Percentiles rank a stretch among this genome's conserved stretches.
Conservation (phyloP, 1,140 invertebrate genomes). For the Leptopilina clavipes region DNA sequence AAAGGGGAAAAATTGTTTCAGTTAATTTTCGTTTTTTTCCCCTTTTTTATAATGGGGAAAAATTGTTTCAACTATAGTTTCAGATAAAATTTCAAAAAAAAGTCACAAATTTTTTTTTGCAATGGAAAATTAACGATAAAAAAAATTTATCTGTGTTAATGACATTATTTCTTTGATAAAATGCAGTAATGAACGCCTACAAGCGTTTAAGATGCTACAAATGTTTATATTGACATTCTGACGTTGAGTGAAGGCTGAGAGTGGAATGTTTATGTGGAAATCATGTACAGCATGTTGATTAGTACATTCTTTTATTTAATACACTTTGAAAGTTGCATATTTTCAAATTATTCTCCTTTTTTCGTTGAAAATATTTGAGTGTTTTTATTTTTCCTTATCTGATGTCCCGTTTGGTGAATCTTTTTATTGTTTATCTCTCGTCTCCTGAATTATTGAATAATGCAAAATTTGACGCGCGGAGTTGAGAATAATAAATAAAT, state of each 20-base stretch:
- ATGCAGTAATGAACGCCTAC: slow-evolving; percentile 3
- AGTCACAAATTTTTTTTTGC: too few species aligned
- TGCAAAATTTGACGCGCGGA: not conserved
- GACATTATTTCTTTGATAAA: not conserved
- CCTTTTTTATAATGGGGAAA: too few species aligned
- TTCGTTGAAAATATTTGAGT: too few species aligned
- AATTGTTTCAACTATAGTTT: too few species aligned
- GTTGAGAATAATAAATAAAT: too few species aligned
- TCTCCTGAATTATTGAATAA: not conserved
- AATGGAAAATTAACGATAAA: not conserved
- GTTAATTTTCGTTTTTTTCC: too few species aligned
- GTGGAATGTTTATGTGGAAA: slow-evolving; percentile 27
- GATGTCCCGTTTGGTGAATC: too few species aligned
- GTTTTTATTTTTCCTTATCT: too few species aligned
- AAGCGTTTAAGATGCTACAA: slow-evolving; percentile 16
- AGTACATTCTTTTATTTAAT: not conserved
- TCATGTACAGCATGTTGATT: slow-evolving; percentile 15
- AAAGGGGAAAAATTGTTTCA: too few species aligned
- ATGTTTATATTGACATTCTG: slow-evolving; percentile 3
- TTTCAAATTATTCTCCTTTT: too few species aligned
- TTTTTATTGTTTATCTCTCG: too few species aligned
- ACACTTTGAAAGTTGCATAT: not conserved
- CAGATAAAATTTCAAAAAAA: too few species aligned
- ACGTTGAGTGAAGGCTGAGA: slow-evolving; percentile 8
- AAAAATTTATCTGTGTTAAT: not conserved